These are phyloP conservation scores for Polyergus mexicanus DNA, from an alignment of 1,140 invertebrate genomes.

Conservation along the genomic window DNA sequence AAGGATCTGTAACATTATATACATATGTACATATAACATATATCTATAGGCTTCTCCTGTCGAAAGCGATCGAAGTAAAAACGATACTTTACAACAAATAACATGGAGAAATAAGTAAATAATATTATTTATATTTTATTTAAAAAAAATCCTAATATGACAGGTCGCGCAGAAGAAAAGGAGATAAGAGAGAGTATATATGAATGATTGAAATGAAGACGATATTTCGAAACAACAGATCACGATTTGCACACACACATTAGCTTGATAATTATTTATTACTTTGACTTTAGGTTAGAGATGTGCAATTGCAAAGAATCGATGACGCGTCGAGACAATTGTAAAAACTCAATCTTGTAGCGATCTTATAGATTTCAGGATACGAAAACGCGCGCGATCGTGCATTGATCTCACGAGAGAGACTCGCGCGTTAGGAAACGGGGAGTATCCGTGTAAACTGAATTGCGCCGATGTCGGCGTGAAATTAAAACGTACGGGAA, in stretches of 20 bases:
- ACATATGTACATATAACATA: too few species aligned
- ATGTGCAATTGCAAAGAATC: constrained; percentile 19
- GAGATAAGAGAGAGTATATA: background rate
- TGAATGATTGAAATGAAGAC: constrained; percentile 1
- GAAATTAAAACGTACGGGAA: constrained; percentile 85
- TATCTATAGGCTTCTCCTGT: too few species aligned
- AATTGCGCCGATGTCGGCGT: constrained; percentile 85
- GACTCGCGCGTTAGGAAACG: constrained; percentile 78
- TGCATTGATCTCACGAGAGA: constrained; percentile 63
- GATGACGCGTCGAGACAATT: constrained; percentile 25
- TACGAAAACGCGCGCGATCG: constrained; percentile 60
- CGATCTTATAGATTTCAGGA: constrained; percentile 25
- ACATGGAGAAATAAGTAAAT: background rate
- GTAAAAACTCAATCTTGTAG: background rate
- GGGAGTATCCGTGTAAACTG: constrained; percentile 84
- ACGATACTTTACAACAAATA: too few species aligned
- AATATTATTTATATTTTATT: background rate
- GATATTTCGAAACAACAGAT: background rate
- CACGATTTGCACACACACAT: background rate
- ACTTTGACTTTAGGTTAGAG: constrained; percentile 6
- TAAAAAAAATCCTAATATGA: background rate
- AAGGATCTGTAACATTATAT: too few species aligned
- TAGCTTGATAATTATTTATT: constrained; percentile 19
- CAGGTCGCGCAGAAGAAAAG: background rate
- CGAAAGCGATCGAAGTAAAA: too few species aligned